Percentiles rank a stretch among this genome's conserved stretches.
Evolutionary conservation across 2,888 invertebrate species (phyloP).

Genomic region (Ochropacha duplaris): DNA sequence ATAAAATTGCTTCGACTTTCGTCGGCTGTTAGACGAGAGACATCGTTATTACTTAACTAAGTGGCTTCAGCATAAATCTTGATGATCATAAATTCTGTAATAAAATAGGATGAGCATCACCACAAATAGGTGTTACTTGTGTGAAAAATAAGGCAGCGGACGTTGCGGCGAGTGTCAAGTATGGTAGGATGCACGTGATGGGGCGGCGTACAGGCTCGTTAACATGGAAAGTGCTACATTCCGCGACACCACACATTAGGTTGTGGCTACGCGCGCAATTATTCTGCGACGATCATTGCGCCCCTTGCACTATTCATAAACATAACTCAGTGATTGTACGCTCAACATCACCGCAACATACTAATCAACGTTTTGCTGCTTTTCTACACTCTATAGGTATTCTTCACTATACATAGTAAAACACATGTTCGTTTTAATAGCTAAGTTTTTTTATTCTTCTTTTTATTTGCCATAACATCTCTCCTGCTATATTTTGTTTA

Average conservation of each 20-base stretch:
- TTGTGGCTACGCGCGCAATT: constrained; percentile 59
- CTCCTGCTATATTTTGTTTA: too few species aligned
- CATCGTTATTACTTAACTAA: constrained; percentile 52
- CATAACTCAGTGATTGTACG: constrained; percentile 16
- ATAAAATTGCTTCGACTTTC: constrained; percentile 45
- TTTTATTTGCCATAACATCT: too few species aligned
- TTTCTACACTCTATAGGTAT: background rate
- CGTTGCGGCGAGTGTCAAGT: constrained; percentile 54
- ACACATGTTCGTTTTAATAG: too few species aligned
- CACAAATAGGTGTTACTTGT: constrained; percentile 70
- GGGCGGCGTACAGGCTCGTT: constrained; percentile 59
- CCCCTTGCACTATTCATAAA: constrained; percentile 24
- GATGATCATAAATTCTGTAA: constrained; percentile 56
- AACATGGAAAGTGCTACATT: constrained; percentile 69
- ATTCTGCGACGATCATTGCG: constrained; percentile 41
- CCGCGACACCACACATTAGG: constrained; percentile 69
- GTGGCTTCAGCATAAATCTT: constrained; percentile 48
- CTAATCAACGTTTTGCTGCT: background rate
- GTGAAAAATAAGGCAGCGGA: constrained; percentile 60
- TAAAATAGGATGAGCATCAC: constrained; percentile 60
- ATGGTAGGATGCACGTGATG: constrained; percentile 46
- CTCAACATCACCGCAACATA: constrained; percentile 3
- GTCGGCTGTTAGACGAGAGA: constrained; percentile 36
- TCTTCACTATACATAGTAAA: too few species aligned
- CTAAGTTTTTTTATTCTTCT: too few species aligned